Evolutionary conservation across 1,140 invertebrate species (phyloP), one percentile per base, ranked within the genome.

Genomic region (Drosophila lacteicornis): DNA sequence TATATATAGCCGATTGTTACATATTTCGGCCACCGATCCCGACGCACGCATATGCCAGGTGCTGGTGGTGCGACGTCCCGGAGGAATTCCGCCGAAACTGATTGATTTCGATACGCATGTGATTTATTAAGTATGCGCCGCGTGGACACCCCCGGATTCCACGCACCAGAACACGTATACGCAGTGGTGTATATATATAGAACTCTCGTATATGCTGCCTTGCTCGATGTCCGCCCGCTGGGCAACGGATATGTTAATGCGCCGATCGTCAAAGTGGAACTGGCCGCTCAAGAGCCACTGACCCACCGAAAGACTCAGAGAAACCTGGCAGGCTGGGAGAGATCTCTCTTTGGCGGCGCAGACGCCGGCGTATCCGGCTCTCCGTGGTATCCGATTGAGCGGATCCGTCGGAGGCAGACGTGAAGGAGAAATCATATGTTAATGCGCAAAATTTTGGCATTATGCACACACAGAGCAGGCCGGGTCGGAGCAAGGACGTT

Each of bases 201-300:
- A 79, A 74, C 53, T 51, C 56, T 60, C 69, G 76, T 67, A 74
- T 65, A 53, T 53, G 46, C 22, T 42, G 47, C 15, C 12, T 38
- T 62, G 47, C 33, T n/a, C 15, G 22, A 43, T 74, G 58, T 70
- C 40, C 67, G 69, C 55, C 79, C 62, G 83, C 63, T 86, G 88
- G 88, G 88, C 88, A 91, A 91, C 88, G 88, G 88, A 91, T 87
- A 91, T 92, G 91, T 92, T 82, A 76, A 82, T 84, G 80, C 79
- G 82, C 63, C 91, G 91, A 92, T 92, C 86, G 87, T 79, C 91
- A 75, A 83, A 81, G 75, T 88, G 75, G 74, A 82, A 92, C 91
- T 92, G 90, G 43, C 49, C 50, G 49, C 53, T 51, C 40, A 66
- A 68, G 51, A 77, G 71, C 30, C 36, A n/a, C 8, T 5, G 49